phyloP scores from a whole-genome alignment of 1,140 invertebrate genomes.

The Camponotus floridanus region DNA sequence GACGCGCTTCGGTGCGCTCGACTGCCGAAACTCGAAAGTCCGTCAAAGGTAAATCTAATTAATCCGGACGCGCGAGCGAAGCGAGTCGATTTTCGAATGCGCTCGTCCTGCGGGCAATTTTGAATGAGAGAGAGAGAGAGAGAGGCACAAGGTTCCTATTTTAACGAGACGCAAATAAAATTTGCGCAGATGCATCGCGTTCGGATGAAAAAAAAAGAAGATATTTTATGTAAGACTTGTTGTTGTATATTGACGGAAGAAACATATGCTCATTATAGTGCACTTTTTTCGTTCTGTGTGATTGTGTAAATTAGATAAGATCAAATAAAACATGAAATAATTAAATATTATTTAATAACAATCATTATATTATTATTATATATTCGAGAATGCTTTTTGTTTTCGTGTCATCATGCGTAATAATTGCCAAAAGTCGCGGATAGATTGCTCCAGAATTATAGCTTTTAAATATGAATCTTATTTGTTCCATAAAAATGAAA shows the following conservation, averaged over 20 bases:
- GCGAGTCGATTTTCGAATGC: slow-evolving; percentile 24
- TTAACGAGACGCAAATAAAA: slow-evolving; percentile 39
- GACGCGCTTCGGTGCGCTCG: slow-evolving; percentile 24
- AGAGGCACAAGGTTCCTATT: neutral
- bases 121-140: neutral
- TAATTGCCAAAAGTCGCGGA: neutral
- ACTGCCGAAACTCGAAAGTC: slow-evolving; percentile 39
- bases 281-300: neutral
- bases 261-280: slow-evolving; percentile 27
- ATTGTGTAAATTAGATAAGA: neutral
- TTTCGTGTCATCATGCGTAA: neutral
- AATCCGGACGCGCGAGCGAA: slow-evolving; percentile 21
- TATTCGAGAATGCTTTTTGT: slow-evolving; percentile 8
- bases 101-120: slow-evolving; percentile 16
- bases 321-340: slow-evolving; percentile 31
- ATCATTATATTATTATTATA: neutral
- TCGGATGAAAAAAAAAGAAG: slow-evolving; percentile 14
- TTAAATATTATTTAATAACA: slow-evolving; percentile 18
- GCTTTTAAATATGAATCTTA: neutral
- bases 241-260: slow-evolving; percentile 44
- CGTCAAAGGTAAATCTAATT: slow-evolving; percentile 52
- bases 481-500: neutral
- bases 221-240: neutral
- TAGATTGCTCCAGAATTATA: neutral
- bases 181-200: neutral